These are phyloP conservation scores for Glaucopsyche alexis DNA, from an alignment of 2,888 invertebrate genomes.

Conservation along the genomic window DNA sequence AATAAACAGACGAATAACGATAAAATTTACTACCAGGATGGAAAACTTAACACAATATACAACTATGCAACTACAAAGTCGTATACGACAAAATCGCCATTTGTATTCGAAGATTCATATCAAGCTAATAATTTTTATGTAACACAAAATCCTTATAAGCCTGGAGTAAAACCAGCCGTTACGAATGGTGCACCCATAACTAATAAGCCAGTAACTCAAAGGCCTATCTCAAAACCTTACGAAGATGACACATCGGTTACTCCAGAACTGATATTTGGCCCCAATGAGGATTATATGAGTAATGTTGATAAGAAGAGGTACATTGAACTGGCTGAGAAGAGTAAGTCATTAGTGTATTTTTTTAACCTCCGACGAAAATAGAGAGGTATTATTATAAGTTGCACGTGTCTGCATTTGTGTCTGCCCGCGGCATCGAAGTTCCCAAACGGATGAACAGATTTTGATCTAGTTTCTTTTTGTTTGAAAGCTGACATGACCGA, in stretches of 20 bases:
- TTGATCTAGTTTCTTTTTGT: too few relatives aligned
- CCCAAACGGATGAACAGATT: too few relatives aligned
- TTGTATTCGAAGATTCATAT: slow-evolving; percentile 27
- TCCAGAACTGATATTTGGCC: slow-evolving; percentile 54
- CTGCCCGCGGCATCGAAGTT: too few relatives aligned
- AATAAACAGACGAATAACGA: slow-evolving; percentile 11
- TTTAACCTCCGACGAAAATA: too few relatives aligned
- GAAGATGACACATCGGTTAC: slow-evolving; percentile 38
- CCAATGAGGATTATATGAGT: slow-evolving; percentile 62
- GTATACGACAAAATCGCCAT: slow-evolving; percentile 32
- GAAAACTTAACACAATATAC: slow-evolving; percentile 28
- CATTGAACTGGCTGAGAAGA: slow-evolving; percentile 57
- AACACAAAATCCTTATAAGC: slow-evolving; percentile 49
- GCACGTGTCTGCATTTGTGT: too few relatives aligned
- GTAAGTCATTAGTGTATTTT: slow-evolving; percentile 47
- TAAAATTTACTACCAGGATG: slow-evolving; percentile 19
- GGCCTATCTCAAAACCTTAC: slow-evolving; percentile 40
- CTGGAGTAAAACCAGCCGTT: slow-evolving; percentile 57
- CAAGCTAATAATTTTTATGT: slow-evolving; percentile 39
- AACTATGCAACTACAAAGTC: slow-evolving; percentile 35
- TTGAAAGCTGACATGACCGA: too few relatives aligned
- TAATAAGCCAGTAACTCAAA: slow-evolving; percentile 48
- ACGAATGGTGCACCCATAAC: slow-evolving; percentile 63
- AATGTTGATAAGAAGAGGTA: slow-evolving; percentile 54
- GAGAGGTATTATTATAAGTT: too few relatives aligned